Base-by-base conservation (phyloP, 2,113 vertebrate species). In the Carassius gibelio region DNA sequence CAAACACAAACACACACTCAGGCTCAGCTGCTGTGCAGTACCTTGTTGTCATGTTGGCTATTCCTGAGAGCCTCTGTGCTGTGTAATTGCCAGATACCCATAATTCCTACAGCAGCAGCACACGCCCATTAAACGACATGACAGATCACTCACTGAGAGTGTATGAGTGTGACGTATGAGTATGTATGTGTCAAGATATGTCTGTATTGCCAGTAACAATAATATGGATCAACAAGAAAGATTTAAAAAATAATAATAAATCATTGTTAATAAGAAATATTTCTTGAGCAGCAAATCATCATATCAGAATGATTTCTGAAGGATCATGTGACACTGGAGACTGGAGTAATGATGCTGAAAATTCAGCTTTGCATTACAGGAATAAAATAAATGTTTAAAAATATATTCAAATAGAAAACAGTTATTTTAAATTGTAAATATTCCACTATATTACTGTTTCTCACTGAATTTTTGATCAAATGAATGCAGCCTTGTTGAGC, bases 21-120 rank as follows among this genome's bases (percentile, higher is more conserved):
- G 68, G 17, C 79, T 26, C 13, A 84, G 75, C 81, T 85, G 62
- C 83, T 76, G 64, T 78, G 75, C 83, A 34, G 79, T 84, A 61
- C 68, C 45, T 36, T 79, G 45, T 77, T 78, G 75, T 80, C 82
- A 85, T 83, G 71, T 82, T 74, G 38, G 87, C 86, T 84, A 38
- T 74, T 87, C 79, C 84, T 86, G 78, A 86, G 71, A 87, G 78
- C 86, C 74, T n/a, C n/a, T 66, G 84, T 82, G 82, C 83, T 86
- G 84, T 87, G 84, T 84, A 50, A 64, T 34, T 86, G 88, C 87
- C 88, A 91, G 91, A 92, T 90, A 89, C 90, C 88, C 86, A 82
- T 78, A 30, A 34, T 82, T 62, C 72, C 72, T 86, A 68, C 84
- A 87, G 14, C 30, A 42, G 57, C 34, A 62, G 72, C 68, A 82